Conservation (phyloP, 2,797 vertebrate species). For the Morelia viridis region DNA sequence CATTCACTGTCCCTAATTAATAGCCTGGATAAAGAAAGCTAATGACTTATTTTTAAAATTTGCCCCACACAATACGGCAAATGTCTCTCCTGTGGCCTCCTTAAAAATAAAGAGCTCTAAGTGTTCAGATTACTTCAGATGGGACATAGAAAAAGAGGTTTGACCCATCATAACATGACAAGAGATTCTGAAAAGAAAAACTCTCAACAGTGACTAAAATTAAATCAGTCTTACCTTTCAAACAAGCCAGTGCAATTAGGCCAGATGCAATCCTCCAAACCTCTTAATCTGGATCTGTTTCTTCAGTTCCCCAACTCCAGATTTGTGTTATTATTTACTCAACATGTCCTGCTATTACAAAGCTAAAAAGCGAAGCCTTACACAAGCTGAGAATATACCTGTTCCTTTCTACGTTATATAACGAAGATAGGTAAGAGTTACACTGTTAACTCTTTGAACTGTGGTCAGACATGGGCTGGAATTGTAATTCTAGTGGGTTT, state of each 20-base stretch:
- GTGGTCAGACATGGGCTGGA: background rate
- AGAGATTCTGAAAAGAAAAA: background rate
- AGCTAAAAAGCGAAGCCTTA: background rate
- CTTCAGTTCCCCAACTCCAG: background rate
- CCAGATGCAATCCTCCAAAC: background rate
- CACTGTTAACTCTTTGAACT: background rate
- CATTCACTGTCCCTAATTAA: slow-evolving; percentile 25
- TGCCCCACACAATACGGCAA: background rate
- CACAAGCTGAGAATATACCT: background rate
- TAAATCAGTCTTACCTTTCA: background rate
- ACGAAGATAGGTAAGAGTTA: background rate
- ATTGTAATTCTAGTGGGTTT: background rate
- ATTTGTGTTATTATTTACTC: background rate
- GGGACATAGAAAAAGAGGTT: background rate
- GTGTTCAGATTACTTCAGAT: background rate
- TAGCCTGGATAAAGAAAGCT: background rate
- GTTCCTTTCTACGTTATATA: background rate
- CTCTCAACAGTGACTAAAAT: background rate
- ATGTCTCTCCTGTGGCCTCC: background rate
- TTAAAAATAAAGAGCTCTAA: slow-evolving; percentile 19
- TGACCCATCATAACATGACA: background rate
- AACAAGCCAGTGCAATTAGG: background rate
- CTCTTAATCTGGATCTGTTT: background rate
- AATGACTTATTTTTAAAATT: slow-evolving; percentile 17
- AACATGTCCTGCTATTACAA: background rate